These are phyloP conservation scores for Maniola hyperantus DNA, from an alignment of 2,888 invertebrate species.

Conservation along the genomic window DNA sequence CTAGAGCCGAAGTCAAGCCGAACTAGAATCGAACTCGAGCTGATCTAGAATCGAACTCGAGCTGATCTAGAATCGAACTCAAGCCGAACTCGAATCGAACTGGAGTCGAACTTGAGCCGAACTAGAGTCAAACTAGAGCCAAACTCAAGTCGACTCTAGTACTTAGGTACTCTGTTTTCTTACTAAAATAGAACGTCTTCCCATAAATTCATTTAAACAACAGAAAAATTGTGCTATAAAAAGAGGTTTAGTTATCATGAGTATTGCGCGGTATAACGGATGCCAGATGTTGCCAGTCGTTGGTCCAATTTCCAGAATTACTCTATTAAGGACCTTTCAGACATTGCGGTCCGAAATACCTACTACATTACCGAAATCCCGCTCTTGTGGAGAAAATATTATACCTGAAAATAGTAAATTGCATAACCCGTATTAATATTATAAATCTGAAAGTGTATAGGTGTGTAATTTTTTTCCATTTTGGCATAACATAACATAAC, in stretches of 20 bases:
- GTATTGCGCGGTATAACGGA: conserved; percentile 28
- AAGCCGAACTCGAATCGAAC: too few relatives aligned
- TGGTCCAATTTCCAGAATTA: conserved; percentile 28
- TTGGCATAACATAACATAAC: too few relatives aligned
- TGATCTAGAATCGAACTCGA: too few relatives aligned
- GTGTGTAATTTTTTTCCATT: too few relatives aligned
- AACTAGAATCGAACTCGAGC: too few relatives aligned
- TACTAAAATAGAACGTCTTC: neutral
- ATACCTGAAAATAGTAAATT: neutral
- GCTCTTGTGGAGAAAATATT: neutral
- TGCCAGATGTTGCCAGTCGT: conserved; percentile 30
- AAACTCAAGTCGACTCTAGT: too few relatives aligned
- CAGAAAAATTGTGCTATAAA: neutral
- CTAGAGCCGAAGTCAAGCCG: too few relatives aligned
- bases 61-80: too few relatives aligned
- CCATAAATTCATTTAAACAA: neutral
- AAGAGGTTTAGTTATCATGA: conserved; percentile 17
- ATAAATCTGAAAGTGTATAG: too few relatives aligned
- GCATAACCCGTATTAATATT: neutral
- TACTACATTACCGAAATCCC: neutral
- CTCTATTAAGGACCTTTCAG: conserved; percentile 23
- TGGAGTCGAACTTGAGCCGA: too few relatives aligned
- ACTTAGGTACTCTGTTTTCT: too few relatives aligned
- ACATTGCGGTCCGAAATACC: conserved; percentile 9
- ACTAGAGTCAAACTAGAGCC: too few relatives aligned